Conservation (phyloP, 2,888 invertebrate genomes). For the Campopleginae sp. region DNA sequence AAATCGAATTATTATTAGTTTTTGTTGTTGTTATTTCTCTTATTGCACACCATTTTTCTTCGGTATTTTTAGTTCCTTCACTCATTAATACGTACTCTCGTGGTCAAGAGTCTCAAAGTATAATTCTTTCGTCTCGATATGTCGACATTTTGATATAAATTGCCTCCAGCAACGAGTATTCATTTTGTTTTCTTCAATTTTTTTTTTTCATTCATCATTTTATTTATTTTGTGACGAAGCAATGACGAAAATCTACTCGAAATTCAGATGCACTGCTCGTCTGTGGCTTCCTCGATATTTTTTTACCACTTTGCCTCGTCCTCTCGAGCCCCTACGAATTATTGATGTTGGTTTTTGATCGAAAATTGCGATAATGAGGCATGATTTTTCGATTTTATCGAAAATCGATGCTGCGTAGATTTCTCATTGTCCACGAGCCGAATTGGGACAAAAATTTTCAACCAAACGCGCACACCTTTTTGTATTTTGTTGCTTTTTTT, state of each 20-base stretch:
- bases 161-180: conserved; percentile 13
- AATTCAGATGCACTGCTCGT: not conserved
- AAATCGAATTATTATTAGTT: conserved; percentile 38
- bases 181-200: not conserved
- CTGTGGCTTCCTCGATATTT: not conserved
- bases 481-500: too few species aligned
- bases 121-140: conserved; percentile 45
- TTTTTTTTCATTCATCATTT: not conserved
- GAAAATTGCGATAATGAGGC: too few species aligned
- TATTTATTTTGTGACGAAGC: not conserved
- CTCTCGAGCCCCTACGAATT: not conserved
- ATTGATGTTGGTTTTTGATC: not conserved
- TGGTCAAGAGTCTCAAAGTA: conserved; percentile 20
- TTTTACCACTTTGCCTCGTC: not conserved
- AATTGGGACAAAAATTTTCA: too few species aligned
- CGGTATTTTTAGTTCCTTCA: conserved; percentile 32
- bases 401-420: too few species aligned
- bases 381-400: too few species aligned
- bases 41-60: conserved; percentile 65
- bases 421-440: too few species aligned
- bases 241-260: not conserved
- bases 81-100: conserved; percentile 7
- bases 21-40: conserved; percentile 45
- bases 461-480: too few species aligned
- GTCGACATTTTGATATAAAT: conserved; percentile 56